Percentiles rank a stretch among this genome's conserved stretches.
Conservation (phyloP, 2,888 invertebrate genomes). For the Spatulosminthurus flaviceps region DNA sequence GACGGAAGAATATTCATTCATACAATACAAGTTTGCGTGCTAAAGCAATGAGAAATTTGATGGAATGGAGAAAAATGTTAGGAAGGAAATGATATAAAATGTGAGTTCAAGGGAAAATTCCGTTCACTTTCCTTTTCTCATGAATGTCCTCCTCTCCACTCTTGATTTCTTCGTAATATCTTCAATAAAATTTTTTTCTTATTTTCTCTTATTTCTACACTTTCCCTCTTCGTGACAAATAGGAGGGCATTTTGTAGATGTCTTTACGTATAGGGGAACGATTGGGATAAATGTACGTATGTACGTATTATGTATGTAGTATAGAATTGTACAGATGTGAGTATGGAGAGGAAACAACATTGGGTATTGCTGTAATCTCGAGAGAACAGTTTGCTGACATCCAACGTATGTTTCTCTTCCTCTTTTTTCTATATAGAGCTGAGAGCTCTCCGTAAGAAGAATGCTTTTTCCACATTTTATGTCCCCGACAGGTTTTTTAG, state of each 20-base stretch:
- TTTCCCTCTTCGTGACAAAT: neutral
- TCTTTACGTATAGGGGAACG: too few relatives aligned
- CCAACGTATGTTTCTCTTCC: neutral
- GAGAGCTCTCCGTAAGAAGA: too few relatives aligned
- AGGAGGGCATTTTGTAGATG: too few relatives aligned
- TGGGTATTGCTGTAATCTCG: neutral
- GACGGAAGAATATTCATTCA: too few relatives aligned
- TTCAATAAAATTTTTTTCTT: neutral
- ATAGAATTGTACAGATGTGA: too few relatives aligned
- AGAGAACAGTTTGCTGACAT: conserved; percentile 10
- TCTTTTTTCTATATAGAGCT: too few relatives aligned
- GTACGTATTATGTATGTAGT: too few relatives aligned
- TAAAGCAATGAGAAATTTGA: too few relatives aligned
- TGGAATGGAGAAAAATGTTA: neutral
- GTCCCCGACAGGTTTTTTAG: neutral
- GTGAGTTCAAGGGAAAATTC: neutral
- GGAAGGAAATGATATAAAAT: neutral
- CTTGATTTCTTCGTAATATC: neutral
- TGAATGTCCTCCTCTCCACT: neutral
- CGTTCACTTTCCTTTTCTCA: too few relatives aligned
- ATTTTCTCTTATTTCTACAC: neutral
- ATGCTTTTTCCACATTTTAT: neutral
- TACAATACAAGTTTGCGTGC: too few relatives aligned
- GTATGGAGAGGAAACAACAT: neutral
- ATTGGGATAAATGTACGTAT: too few relatives aligned